Evolutionary conservation across 1,140 invertebrate genomes (phyloP), one percentile per base, ranked within the genome.

Genomic region (Pseudomyrmex gracilis): DNA sequence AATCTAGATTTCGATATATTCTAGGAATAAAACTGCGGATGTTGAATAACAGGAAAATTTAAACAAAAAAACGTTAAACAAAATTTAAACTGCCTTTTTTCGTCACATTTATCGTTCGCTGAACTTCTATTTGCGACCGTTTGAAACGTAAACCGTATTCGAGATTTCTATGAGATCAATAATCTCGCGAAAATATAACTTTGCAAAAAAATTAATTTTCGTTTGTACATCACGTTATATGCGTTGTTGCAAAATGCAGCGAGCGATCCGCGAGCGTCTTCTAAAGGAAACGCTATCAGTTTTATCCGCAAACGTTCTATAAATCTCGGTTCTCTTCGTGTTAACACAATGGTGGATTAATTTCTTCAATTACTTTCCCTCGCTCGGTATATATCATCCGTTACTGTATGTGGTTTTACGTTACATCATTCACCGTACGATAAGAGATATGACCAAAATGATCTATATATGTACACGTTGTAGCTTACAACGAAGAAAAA

Each of bases 11-110:
- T 24, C 3, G 10, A 9, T 55, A 43, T 45, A 63, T 5, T 45
- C 3, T 10, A 4, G 24, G 0, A 4, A 24, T 20, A 10, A 45
- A 57, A 49, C 24, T 17, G 17, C 51, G 10, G 8, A 78, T 61
- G 24, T 45, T 51, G 57, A 87, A 83, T 83, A 49, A 82, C 17
- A 71, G 9, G 13, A 47, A 64, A 63, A 47, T 34, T 34, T 34
- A 34, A 34, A 34, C 5, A 0, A 34, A 34, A 34, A n/a, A n/a
- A n/a, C n/a, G n/a, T 34, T 34, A 34, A 34, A 34, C 5, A 0
- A 34, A 34, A 34, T 34, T 34, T 34, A 34, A 34, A 34, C 9
- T 77, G n/a, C 13, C 43, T 8, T 66, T 73, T 73, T 12, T 34
- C 34, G 9, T 22, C 43, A 2, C 45, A 5, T 13, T 73, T 60